phyloP scores from a whole-genome alignment of 2,113 vertebrate genomes.

The Dicentrarchus labrax region DNA sequence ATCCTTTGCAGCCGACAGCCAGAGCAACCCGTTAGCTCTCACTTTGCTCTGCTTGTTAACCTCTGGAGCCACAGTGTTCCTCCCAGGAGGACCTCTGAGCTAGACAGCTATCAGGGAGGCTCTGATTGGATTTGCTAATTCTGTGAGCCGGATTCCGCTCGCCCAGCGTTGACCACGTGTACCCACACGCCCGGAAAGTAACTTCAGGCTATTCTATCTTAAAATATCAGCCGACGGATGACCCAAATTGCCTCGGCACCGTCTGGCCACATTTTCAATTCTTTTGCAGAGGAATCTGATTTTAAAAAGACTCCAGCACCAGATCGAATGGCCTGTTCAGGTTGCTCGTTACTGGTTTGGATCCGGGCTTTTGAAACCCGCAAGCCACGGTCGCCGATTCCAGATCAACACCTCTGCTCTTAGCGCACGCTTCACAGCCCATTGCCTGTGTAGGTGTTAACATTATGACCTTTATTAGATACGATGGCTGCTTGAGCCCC shows the following conservation, averaged over 20 bases:
- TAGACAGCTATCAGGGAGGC: constrained; percentile 38
- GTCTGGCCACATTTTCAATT: constrained; percentile 5
- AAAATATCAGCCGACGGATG: constrained; percentile 56
- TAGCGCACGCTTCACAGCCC: constrained; percentile 18
- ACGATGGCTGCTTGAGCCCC: constrained; percentile 6
- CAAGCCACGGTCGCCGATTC: background rate
- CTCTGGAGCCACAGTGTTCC: constrained; percentile 35
- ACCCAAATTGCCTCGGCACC: constrained; percentile 55
- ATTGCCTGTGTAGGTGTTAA: constrained; percentile 30
- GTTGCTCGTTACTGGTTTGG: background rate
- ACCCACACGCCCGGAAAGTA: constrained; percentile 25
- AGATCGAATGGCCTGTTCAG: background rate
- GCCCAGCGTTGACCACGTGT: constrained; percentile 41
- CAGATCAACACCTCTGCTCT: constrained; percentile 31
- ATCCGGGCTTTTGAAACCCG: constrained; percentile 5
- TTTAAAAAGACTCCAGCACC: background rate
- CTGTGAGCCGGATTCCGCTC: constrained; percentile 20
- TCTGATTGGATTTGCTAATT: constrained; percentile 66
- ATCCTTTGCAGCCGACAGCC: background rate
- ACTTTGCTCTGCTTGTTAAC: constrained; percentile 55
- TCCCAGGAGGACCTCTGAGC: constrained; percentile 51
- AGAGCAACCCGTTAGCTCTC: background rate
- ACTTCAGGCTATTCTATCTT: constrained; percentile 61
- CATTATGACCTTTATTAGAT: constrained; percentile 40
- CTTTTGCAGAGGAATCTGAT: background rate